Evolutionary conservation across 64 coral and sea anemone genomes (phyloP).

Genomic region (Anthopleura sola): DNA sequence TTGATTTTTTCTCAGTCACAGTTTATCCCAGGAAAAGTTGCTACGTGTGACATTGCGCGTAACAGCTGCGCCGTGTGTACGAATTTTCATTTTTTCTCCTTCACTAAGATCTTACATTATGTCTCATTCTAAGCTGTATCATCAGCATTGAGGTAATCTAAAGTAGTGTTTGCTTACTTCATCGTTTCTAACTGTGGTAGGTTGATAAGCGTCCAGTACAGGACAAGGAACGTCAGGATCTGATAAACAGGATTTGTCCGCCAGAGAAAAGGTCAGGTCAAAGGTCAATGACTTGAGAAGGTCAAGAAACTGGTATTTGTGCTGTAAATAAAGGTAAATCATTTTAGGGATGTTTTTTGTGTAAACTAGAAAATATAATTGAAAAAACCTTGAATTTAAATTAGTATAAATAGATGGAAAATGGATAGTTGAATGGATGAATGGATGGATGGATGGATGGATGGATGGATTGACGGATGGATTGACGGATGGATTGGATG

Average conservation of each 20-base stretch:
- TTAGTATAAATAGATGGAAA: not conserved
- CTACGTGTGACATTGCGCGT: too few species aligned
- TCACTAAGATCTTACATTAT: too few species aligned
- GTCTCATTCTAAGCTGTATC: too few species aligned
- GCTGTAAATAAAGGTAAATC: not conserved
- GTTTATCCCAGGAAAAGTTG: too few species aligned
- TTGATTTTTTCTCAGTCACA: too few species aligned
- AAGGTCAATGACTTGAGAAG: conserved; percentile 34
- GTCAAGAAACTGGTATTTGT: conserved; percentile 23
- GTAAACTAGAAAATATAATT: not conserved
- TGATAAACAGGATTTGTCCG: conserved; percentile 15
- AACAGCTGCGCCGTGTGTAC: too few species aligned
- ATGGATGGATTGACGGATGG: too few species aligned
- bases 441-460: too few species aligned
- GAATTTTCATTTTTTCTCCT: too few species aligned
- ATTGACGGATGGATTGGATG: too few species aligned
- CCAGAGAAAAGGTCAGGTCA: conserved; percentile 37
- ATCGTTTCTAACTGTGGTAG: not conserved
- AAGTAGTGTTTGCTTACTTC: conserved; percentile 8
- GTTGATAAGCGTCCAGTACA: conserved; percentile 27
- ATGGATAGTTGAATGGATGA: too few species aligned
- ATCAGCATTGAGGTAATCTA: not conserved
- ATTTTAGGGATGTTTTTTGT: not conserved
- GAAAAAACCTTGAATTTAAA: too few species aligned
- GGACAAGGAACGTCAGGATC: conserved; percentile 17